Conservation (phyloP, 2,113 vertebrate genomes). For the Gnathonemus echidnorhynchus region DNA sequence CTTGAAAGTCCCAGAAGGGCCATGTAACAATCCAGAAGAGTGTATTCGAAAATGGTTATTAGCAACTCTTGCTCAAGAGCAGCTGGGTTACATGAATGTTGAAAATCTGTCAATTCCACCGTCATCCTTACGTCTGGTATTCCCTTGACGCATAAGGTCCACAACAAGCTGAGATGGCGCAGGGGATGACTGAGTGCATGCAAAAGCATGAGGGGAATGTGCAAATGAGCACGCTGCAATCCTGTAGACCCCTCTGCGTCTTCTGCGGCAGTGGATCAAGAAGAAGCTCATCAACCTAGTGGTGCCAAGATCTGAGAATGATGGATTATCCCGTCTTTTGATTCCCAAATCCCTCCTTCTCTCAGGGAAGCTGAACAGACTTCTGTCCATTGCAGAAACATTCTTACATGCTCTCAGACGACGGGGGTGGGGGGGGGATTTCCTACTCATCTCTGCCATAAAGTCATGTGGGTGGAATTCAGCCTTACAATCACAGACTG, state of each 20-base stretch:
- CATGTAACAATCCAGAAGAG: background rate
- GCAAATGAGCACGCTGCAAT: background rate
- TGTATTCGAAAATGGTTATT: background rate
- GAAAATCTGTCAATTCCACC: background rate
- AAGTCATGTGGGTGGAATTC: background rate
- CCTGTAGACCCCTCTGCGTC: background rate
- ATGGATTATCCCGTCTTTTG: conserved; percentile 11
- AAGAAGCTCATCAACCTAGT: background rate
- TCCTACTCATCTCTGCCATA: conserved; percentile 4
- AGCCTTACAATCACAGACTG: background rate
- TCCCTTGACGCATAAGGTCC: background rate
- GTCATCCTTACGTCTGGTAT: background rate
- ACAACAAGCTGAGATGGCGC: background rate
- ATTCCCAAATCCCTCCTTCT: background rate
- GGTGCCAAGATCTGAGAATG: conserved; percentile 9
- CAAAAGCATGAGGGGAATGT: background rate
- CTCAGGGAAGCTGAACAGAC: background rate
- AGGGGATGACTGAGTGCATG: background rate
- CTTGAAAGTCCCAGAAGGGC: background rate
- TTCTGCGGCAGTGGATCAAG: conserved; percentile 2
- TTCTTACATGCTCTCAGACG: background rate
- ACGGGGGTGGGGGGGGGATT: background rate
- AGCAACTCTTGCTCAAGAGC: background rate
- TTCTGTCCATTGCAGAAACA: conserved; percentile 3
- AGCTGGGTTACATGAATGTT: background rate